Evolutionary conservation across 1,140 invertebrate genomes (phyloP).

Genomic region (Eriosoma lanigerum): DNA sequence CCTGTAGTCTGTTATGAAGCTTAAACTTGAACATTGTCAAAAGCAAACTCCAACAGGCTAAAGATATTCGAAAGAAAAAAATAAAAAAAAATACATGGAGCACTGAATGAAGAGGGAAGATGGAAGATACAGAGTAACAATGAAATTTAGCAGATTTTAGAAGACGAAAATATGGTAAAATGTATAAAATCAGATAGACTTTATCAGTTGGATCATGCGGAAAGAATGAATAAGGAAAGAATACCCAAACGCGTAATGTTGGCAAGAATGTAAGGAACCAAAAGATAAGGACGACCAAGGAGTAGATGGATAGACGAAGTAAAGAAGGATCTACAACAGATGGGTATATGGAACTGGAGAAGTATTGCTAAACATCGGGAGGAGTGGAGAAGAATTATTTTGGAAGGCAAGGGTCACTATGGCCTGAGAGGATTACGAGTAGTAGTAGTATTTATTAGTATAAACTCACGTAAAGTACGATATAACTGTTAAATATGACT

Average conservation of each 20-base stretch:
- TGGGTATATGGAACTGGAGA: too few species aligned
- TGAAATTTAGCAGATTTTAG: not conserved
- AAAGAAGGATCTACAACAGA: too few species aligned
- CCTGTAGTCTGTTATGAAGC: not conserved
- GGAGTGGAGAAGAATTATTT: not conserved
- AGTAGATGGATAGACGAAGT: too few species aligned
- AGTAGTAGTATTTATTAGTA: not conserved
- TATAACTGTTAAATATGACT: slow-evolving; percentile 56
- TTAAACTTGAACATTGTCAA: not conserved
- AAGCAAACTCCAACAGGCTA: too few species aligned
- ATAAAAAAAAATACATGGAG: not conserved
- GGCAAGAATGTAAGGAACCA: too few species aligned
- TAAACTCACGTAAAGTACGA: slow-evolving; percentile 35
- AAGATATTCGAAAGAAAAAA: too few species aligned
- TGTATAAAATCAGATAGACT: not conserved
- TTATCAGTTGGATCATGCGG: not conserved
- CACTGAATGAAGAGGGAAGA: not conserved
- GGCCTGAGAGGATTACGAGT: too few species aligned
- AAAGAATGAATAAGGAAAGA: not conserved
- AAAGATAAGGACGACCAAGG: too few species aligned
- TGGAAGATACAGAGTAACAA: not conserved
- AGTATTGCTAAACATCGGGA: too few species aligned
- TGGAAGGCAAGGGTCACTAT: too few species aligned
- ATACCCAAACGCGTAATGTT: too few species aligned
- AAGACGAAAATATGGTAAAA: too few species aligned